Base-by-base conservation (phyloP, 2,888 invertebrate species). In the Euphydryas editha region DNA sequence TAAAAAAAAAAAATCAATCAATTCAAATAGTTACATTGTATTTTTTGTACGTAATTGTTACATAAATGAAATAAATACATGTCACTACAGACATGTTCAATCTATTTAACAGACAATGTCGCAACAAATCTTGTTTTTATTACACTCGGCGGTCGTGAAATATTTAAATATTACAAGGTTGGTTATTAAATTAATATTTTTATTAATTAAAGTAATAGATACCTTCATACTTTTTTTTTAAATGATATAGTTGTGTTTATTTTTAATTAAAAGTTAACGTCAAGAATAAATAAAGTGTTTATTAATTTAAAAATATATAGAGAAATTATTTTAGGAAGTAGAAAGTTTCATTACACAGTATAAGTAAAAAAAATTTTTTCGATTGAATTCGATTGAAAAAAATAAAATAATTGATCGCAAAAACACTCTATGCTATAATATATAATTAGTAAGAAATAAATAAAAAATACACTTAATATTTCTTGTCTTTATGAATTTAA, bases 11-110 rank as follows among this genome's bases (percentile, higher is more conserved):
- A 42, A 37, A 37, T n/a, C 15, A 44, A 44, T 44, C 15, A 11
- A 44, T 44, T 44, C n/a, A 6, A 44, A 4, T 15, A 15, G 15
- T n/a, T 44, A 5, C 2, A 42, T 1, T 15, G 15, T 13, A 1
- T 5, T 42, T 44, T 44, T n/a, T 15, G 15, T 44, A n/a, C 15
- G 13, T 13, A 15, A 15, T 42, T 42, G 37, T 8, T 37, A 11
- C 42, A 30, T 47, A 47, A 24, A 24, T 24, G 37, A 15, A 15
- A 7, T 47, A 39, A 51, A 58, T 55, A 62, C 36, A 36, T 65
- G 62, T 55, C 54, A 49, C 8, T 24, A 18, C 56, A 39, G 55
- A 65, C 68, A 65, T 68, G 68, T 56, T 59, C 37, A 54, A 65
- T 65, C 65, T 49, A 61, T 51, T 55, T 18, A 46, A 65, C 20